Conservation (phyloP, 2,113 vertebrate species). For the Gymnocephalus cernua region DNA sequence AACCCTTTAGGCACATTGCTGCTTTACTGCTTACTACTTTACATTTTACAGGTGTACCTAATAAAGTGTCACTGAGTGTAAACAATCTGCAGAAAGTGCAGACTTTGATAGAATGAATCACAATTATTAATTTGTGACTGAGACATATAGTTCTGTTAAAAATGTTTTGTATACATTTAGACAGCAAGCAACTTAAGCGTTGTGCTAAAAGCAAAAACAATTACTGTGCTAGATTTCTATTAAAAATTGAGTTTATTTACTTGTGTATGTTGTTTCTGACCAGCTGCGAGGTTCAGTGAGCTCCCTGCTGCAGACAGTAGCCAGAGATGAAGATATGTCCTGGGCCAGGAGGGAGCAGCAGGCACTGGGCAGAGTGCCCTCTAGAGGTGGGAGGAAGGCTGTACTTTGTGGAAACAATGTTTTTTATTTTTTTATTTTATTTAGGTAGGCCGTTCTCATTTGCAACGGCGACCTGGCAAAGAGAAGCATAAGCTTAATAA, state of each 20-base stretch:
- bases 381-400: conserved; percentile 78
- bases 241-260: neutral
- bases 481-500: too few species aligned
- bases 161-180: too few species aligned
- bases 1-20: neutral
- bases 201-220: too few species aligned
- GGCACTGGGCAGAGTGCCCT: conserved; percentile 84
- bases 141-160: neutral
- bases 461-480: too few species aligned
- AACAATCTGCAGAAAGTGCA: neutral
- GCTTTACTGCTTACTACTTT: neutral
- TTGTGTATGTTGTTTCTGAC: too few species aligned
- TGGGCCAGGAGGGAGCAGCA: conserved; percentile 82
- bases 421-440: too few species aligned
- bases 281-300: conserved; percentile 80
- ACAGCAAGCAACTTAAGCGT: too few species aligned
- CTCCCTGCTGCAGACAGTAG: conserved; percentile 83
- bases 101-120: neutral
- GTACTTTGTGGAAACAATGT: too few species aligned
- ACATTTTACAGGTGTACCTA: too few species aligned
- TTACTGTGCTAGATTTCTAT: neutral
- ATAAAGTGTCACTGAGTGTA: too few species aligned
- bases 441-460: too few species aligned
- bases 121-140: neutral
- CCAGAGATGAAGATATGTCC: conserved; percentile 81